Base-by-base conservation (phyloP, 2,888 invertebrate genomes). In the Agonum fuliginosum region DNA sequence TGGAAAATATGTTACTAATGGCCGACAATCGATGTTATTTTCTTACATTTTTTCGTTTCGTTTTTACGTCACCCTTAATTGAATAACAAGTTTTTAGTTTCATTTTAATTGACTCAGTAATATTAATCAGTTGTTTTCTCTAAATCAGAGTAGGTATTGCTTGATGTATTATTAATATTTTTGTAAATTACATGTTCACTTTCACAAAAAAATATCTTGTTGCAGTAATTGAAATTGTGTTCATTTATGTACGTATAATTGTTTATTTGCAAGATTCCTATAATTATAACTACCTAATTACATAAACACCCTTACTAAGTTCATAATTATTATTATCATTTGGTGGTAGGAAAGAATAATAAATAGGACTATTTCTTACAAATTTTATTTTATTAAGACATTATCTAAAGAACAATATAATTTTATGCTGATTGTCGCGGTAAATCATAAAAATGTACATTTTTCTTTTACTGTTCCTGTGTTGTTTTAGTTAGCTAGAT, bases 121-220 rank as follows among this genome's bases (percentile, higher is more conserved):
- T 71, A 54, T 72, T 72, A 72, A 72, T 72, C 30, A n/a, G 22
- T 54, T 46, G 37, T 67, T 41, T 48, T 24, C 70, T 27, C 46
- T 70, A 70, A 46, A 70, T 70, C 70, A 70, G 70, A 12, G 41
- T n/a, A n/a, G n/a, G n/a, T 41, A 41, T 24, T 62, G 22, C 43
- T 22, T 73, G 62, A 73, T 73, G 62, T 62, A 73, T 73, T 73
- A 73, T 73, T 73, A 62, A 73, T 73, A 73, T 43, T 73, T 41
- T 58, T 73, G 73, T 62, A 24, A 43, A 62, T 73, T 43, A 22
- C 17, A 41, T 8, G 37, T 10, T 62, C 58, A 73, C 17, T n/a
- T 10, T 37, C 43, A 27, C 10, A 72, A 43, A 73, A 72, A 73
- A 24, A 20, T 19, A 41, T 6, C 34, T 14, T 54, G 54, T 72